Evolutionary conservation across 2,797 vertebrate species (phyloP).

Genomic region (Galago senegalensis): DNA sequence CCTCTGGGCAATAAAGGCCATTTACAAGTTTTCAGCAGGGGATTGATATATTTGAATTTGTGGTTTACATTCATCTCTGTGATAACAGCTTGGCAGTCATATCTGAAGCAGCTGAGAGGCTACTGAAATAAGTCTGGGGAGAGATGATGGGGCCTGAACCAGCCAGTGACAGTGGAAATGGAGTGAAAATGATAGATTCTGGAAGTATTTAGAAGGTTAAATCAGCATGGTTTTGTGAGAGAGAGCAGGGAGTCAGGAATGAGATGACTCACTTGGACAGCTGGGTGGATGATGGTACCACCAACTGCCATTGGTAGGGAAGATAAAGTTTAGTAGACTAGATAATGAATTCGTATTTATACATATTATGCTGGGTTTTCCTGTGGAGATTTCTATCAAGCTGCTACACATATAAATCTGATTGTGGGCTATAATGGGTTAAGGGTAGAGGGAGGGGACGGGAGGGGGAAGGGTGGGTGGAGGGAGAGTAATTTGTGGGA

Average conservation of each 20-base stretch:
- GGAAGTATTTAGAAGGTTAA: background rate
- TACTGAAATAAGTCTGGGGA: conserved; percentile 2
- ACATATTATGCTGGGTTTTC: background rate
- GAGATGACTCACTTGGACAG: background rate
- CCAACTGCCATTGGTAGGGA: background rate
- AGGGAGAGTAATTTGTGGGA: too few species aligned
- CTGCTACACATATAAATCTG: background rate
- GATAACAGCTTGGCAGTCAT: conserved; percentile 40
- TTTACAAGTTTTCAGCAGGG: conserved; percentile 12
- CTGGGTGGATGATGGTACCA: background rate
- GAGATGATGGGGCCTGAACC: conserved; percentile 20
- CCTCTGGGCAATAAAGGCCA: conserved; percentile 5
- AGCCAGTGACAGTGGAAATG: background rate
- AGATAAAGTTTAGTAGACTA: background rate
- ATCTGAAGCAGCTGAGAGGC: conserved; percentile 20
- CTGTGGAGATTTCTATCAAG: conserved; percentile 2
- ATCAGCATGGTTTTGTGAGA: background rate
- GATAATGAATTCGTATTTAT: conserved; percentile 26
- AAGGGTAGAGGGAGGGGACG: too few species aligned
- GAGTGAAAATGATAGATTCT: conserved; percentile 27
- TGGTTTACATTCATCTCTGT: conserved; percentile 61
- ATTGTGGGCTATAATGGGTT: too few species aligned
- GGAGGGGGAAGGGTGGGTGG: too few species aligned
- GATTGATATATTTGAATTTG: conserved; percentile 31
- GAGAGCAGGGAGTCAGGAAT: background rate